Conservation (phyloP, 2,888 invertebrate genomes). For the Junonia oenone region DNA sequence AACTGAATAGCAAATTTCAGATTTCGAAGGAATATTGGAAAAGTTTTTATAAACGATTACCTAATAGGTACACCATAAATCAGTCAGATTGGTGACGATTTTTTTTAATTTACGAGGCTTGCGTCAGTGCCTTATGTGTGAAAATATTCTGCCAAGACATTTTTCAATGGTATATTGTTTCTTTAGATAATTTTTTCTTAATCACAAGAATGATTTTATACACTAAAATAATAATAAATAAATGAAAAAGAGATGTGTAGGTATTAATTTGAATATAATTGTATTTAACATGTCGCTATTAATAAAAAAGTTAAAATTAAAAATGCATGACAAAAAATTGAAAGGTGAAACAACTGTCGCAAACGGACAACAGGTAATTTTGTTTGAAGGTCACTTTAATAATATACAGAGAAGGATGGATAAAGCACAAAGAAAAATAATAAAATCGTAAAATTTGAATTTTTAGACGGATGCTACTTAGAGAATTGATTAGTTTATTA, state of each 20-base stretch:
- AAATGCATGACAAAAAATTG: slow-evolving; percentile 16
- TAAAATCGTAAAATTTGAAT: background rate
- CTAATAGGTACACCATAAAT: background rate
- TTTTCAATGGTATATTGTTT: too few relatives aligned
- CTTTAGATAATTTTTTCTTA: too few relatives aligned
- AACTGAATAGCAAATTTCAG: slow-evolving; percentile 40
- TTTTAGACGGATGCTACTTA: background rate
- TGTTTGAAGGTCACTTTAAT: slow-evolving; percentile 42
- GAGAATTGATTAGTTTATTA: background rate
- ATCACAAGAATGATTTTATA: too few relatives aligned
- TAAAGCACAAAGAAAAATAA: background rate
- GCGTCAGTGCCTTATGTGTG: too few relatives aligned
- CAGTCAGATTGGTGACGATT: background rate
- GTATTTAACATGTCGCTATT: background rate
- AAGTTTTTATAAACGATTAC: background rate
- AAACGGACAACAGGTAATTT: slow-evolving; percentile 33
- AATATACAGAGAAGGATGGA: slow-evolving; percentile 24
- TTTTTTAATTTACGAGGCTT: background rate
- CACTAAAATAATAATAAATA: background rate
- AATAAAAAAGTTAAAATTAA: slow-evolving; percentile 18
- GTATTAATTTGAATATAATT: too few relatives aligned
- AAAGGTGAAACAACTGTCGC: slow-evolving; percentile 32
- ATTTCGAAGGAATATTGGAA: slow-evolving; percentile 6
- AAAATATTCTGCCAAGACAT: too few relatives aligned
- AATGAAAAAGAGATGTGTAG: too few relatives aligned